These are phyloP conservation scores for Maccullochella peelii DNA, from an alignment of 2,113 vertebrate genomes.

Conservation along the genomic window DNA sequence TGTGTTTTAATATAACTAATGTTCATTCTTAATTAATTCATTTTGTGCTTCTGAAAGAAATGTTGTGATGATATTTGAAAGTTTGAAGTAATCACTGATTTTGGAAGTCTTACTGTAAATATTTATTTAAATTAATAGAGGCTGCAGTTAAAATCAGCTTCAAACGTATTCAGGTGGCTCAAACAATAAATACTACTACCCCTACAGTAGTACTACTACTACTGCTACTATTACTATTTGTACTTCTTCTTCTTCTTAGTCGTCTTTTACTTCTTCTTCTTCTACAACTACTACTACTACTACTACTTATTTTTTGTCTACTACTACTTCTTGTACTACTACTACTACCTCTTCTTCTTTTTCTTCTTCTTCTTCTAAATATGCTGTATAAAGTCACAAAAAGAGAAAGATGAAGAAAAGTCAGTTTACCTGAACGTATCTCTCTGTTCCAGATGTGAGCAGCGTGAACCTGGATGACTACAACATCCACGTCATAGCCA, in stretches of 20 bases:
- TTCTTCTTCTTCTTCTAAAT: not conserved
- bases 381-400: not conserved
- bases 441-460: conserved; percentile 87
- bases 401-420: not conserved
- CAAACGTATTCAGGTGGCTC: too few relatives aligned
- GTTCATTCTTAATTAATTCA: not conserved
- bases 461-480: conserved; percentile 94
- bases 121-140: too few relatives aligned
- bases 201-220: not conserved
- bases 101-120: not conserved
- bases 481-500: conserved; percentile 98
- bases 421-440: not conserved
- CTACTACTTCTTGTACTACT: not conserved
- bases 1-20: not conserved
- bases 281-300: not conserved
- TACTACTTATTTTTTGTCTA: not conserved
- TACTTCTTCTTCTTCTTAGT: not conserved
- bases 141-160: too few relatives aligned
- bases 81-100: not conserved
- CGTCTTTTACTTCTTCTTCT: too few relatives aligned
- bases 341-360: not conserved
- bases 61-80: not conserved
- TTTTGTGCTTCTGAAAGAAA: not conserved
- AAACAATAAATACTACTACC: too few relatives aligned
- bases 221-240: not conserved